Conservation (phyloP, 2,888 invertebrate genomes). For the Stictocephala bisonia region DNA sequence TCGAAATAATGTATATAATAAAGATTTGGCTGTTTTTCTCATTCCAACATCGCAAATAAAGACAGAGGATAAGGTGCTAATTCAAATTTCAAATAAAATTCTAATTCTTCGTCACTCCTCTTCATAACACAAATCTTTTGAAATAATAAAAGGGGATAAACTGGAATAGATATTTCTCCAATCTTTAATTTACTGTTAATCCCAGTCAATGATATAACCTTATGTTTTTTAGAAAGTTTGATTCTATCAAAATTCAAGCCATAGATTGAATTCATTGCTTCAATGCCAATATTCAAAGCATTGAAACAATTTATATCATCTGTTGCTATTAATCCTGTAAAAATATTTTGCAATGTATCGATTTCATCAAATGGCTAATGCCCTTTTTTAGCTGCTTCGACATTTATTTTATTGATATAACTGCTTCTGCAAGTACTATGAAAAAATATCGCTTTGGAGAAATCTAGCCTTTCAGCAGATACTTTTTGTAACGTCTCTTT, state of each 20-base stretch:
- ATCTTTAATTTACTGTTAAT: neutral
- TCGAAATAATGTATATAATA: neutral
- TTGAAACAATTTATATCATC: slow-evolving; percentile 7
- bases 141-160: neutral
- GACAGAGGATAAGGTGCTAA: no score
- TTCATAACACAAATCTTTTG: neutral
- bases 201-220: neutral
- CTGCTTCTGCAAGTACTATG: no score
- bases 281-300: neutral
- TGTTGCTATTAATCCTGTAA: slow-evolving; percentile 11
- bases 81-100: neutral
- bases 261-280: no score
- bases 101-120: neutral
- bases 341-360: slow-evolving; percentile 1
- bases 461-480: no score
- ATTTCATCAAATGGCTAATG: slow-evolving; percentile 4
- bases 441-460: no score
- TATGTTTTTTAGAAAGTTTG: neutral
- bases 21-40: neutral
- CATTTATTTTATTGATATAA: no score
- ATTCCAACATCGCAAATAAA: neutral
- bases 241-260: neutral
- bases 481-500: no score
- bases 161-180: neutral
- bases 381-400: no score